These are phyloP conservation scores for Pemphredon lugubris DNA, from an alignment of 2,888 invertebrate species.

Conservation along the genomic window DNA sequence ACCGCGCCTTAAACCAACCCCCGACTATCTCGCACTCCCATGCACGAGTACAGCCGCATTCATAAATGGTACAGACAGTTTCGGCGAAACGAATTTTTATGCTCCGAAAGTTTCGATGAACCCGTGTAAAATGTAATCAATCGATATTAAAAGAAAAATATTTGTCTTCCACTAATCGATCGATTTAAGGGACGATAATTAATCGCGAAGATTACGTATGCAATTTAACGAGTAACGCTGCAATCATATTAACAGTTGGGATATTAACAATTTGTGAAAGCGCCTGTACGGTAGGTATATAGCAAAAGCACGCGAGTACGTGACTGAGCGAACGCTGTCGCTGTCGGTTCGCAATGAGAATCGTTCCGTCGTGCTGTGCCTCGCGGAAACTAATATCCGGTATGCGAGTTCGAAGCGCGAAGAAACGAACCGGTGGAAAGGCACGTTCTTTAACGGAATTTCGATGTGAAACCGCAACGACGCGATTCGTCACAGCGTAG, in stretches of 20 bases:
- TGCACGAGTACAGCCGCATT: constrained; percentile 39
- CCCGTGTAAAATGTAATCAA: not conserved
- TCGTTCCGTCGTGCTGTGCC: constrained; percentile 17
- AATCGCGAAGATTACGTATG: too few relatives aligned
- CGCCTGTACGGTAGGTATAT: constrained; percentile 11
- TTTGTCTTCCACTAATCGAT: too few relatives aligned
- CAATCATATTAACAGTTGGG: not conserved
- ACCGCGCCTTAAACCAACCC: constrained; percentile 65
- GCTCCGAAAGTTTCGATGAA: not conserved
- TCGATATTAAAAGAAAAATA: too few relatives aligned
- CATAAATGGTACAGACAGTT: constrained; percentile 26
- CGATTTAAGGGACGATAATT: too few relatives aligned
- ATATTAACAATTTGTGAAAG: not conserved
- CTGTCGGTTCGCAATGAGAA: constrained; percentile 21
- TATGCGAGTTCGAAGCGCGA: constrained; percentile 14
- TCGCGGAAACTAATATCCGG: constrained; percentile 29
- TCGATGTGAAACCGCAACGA: constrained; percentile 1
- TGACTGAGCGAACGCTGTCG: constrained; percentile 20
- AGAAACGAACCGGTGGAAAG: constrained; percentile 1
- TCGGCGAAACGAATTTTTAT: constrained; percentile 12
- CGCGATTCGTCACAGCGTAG: too few relatives aligned
- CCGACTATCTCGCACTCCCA: constrained; percentile 39
- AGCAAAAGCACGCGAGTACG: constrained; percentile 17
- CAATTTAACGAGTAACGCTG: too few relatives aligned
- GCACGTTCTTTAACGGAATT: constrained; percentile 1